Conservation (phyloP, 2,113 vertebrate species). For the Dicaeum eximium region DNA sequence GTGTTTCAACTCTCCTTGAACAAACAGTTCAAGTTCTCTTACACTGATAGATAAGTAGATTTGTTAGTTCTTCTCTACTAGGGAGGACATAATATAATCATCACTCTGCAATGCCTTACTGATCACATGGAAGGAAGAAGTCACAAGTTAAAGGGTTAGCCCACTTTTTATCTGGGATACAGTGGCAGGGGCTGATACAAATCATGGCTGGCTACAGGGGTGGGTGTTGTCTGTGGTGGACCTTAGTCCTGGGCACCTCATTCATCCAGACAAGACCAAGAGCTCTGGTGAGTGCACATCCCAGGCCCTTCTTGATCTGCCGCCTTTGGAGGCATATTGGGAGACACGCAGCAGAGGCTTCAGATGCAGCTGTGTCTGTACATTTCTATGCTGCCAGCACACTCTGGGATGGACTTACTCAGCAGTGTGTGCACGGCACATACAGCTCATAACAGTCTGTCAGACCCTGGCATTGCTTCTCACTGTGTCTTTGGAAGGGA, state of each 20-base stretch:
- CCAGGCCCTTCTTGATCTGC: background rate
- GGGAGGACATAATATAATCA: background rate
- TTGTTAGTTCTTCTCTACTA: background rate
- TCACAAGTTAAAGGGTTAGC: background rate
- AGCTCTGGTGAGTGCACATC: background rate
- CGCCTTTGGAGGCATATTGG: background rate
- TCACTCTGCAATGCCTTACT: background rate
- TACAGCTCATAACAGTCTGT: background rate
- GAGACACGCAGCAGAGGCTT: background rate
- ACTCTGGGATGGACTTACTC: background rate
- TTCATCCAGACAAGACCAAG: background rate
- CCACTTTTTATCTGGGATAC: background rate
- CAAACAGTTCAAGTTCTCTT: background rate
- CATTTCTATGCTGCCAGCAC: background rate
- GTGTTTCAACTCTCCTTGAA: background rate
- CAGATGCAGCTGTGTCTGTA: background rate
- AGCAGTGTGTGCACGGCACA: background rate
- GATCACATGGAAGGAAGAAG: background rate
- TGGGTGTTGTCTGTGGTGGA: background rate
- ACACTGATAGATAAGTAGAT: background rate
- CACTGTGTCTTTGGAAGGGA: background rate
- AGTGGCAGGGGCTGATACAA: background rate
- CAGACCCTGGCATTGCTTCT: background rate
- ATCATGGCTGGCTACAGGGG: fast-evolving
- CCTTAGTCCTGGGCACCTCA: background rate